Evolutionary conservation across 2,888 invertebrate species (phyloP).

Genomic region (Odiellus spinosus): DNA sequence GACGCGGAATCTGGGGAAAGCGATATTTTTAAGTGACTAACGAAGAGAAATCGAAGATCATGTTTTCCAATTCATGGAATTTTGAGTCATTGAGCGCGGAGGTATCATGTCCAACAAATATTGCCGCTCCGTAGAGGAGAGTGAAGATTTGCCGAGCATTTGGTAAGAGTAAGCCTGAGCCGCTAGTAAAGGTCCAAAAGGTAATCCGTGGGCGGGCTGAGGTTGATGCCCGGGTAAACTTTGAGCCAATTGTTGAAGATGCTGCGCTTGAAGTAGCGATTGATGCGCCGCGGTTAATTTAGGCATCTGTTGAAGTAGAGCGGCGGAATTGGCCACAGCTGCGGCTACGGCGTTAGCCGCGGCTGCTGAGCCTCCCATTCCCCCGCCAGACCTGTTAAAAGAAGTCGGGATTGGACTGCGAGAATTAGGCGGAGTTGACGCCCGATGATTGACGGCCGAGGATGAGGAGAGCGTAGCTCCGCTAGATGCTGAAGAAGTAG

Average conservation of each 20-base stretch:
- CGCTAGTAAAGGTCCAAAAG: slow-evolving; percentile 59
- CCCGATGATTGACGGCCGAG: slow-evolving; percentile 5
- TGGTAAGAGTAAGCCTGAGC: slow-evolving; percentile 32
- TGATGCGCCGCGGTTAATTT: slow-evolving; percentile 21
- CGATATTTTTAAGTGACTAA: background rate
- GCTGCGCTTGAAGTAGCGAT: slow-evolving; percentile 21
- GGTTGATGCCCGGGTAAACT: slow-evolving; percentile 43
- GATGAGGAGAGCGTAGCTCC: slow-evolving; percentile 13
- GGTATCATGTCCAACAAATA: slow-evolving; percentile 94
- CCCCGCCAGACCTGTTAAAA: too few species aligned
- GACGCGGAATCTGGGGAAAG: too few species aligned
- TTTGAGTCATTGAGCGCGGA: slow-evolving; percentile 20
- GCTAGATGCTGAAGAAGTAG: slow-evolving; percentile 16
- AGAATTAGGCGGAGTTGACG: slow-evolving; percentile 18
- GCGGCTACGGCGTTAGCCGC: slow-evolving; percentile 10
- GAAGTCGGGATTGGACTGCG: slow-evolving; percentile 12
- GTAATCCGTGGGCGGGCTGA: slow-evolving; percentile 55
- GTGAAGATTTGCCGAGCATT: slow-evolving; percentile 24
- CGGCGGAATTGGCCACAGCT: slow-evolving; percentile 25
- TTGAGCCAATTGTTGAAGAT: slow-evolving; percentile 55
- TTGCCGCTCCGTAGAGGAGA: slow-evolving; percentile 49
- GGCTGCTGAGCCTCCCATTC: slow-evolving; percentile 14
- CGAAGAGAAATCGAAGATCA: slow-evolving; percentile 10
- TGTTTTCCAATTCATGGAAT: slow-evolving; percentile 20
- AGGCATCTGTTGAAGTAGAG: slow-evolving; percentile 20